Conservation (phyloP, 1,140 invertebrate genomes). For the Lepidurus arcticus region DNA sequence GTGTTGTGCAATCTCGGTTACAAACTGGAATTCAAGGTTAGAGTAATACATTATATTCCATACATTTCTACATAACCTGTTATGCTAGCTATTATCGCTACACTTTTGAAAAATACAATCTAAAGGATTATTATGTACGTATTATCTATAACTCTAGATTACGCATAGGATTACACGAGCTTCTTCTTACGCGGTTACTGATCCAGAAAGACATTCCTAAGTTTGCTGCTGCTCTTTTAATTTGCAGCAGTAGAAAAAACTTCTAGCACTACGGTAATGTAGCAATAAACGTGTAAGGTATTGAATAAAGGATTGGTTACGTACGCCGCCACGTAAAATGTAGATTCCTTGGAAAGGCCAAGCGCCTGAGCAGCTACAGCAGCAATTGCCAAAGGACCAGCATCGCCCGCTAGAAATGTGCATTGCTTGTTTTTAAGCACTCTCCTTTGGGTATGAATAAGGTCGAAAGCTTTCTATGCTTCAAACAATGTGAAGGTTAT, state of each 20-base stretch:
- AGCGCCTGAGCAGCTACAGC: constrained; percentile 47
- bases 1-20: too few species aligned
- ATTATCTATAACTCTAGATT: too few species aligned
- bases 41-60: too few species aligned
- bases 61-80: too few species aligned
- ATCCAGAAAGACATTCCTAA: too few species aligned
- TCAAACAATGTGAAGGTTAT: constrained; percentile 32
- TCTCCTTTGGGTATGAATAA: constrained; percentile 25
- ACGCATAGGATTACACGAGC: too few species aligned
- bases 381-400: constrained; percentile 64
- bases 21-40: too few species aligned
- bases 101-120: too few species aligned
- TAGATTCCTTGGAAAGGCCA: constrained; percentile 23
- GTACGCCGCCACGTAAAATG: constrained; percentile 25
- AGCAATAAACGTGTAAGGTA: constrained; percentile 23
- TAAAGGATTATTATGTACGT: too few species aligned
- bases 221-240: not conserved
- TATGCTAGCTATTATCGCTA: too few species aligned
- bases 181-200: too few species aligned
- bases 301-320: constrained; percentile 34
- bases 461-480: constrained; percentile 33
- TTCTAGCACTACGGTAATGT: not conserved
- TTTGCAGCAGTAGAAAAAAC: not conserved
- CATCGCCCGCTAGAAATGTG: constrained; percentile 71
- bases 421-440: constrained; percentile 42